Base-by-base conservation (phyloP, 2,888 invertebrate genomes). In the Epirrhoe alternata region DNA sequence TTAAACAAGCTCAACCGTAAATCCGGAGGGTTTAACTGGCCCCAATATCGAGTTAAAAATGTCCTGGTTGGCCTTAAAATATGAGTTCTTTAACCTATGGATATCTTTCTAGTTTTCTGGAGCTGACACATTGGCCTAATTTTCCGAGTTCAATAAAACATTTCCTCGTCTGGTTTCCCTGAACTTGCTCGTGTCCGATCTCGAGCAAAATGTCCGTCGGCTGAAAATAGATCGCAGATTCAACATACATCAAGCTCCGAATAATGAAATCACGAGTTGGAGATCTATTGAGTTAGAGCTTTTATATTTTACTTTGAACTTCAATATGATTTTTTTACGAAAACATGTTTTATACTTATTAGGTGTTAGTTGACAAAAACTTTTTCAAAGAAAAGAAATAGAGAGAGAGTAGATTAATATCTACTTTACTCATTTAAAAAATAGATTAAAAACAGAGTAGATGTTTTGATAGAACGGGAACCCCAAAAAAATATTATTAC, bases 111-210 rank as follows among this genome's bases (percentile, higher is more conserved):
- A 71, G 73, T 65, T 73, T 71, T 76, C 66, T 64, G 63, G 69
- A 63, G 66, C 74, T 81, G 86, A 78, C 88, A 86, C 79, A 82
- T 80, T 87, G 87, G 80, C 87, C 86, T 78, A 86, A 81, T 86
- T 87, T 81, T 75, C 75, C 66, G 78, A 81, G 86, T 86, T 86
- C 83, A 83, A 86, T 87, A 88, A 85, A 86, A 85, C 84, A 85
- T 86, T 85, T 84, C 83, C 85, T 77, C 79, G 81, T 83, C 85
- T 83, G 80, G 80, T 88, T 90, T 90, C 89, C 90, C 84, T 90
- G 91, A 91, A 91, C 90, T 90, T 91, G 90, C 84, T 76, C 86
- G 83, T 80, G 77, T 77, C 74, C 80, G 80, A 78, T 74, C 76
- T 74, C 78, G 78, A 79, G 79, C 65, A 61, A 56, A 47, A 74